These are phyloP conservation scores for Bursaphelenchus okinawaensis DNA, from an alignment of 2,888 invertebrate genomes.

Conservation along the genomic window DNA sequence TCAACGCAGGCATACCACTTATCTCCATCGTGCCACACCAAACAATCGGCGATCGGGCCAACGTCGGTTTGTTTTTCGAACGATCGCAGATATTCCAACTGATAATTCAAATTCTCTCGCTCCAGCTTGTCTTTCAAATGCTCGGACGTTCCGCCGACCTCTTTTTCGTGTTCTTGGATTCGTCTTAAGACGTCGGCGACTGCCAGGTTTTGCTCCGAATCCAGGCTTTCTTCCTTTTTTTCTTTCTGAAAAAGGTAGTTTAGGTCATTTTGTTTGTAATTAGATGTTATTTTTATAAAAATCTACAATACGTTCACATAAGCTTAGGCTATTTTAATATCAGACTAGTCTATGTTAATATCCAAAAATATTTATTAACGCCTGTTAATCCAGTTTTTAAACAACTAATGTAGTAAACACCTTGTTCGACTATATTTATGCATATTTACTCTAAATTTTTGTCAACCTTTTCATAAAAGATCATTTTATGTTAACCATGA, in stretches of 20 bases:
- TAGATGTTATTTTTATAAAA: no score
- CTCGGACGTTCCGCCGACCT: constrained; percentile 46
- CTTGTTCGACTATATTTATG: no score
- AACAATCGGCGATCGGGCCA: constrained; percentile 85
- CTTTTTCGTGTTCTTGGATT: constrained; percentile 68
- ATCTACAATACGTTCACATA: no score
- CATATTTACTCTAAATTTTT: no score
- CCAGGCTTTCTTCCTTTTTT: constrained; percentile 77
- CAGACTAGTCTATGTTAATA: no score
- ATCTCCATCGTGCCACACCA: constrained; percentile 82
- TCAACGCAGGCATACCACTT: constrained; percentile 85
- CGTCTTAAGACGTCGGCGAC: constrained; percentile 73
- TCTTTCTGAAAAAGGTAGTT: constrained; percentile 64
- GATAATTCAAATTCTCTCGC: constrained; percentile 82
- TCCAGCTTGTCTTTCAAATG: constrained; percentile 68
- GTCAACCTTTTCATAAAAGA: no score
- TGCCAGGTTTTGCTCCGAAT: constrained; percentile 73
- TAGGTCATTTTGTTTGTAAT: neutral
- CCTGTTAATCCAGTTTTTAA: no score
- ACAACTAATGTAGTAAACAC: no score
- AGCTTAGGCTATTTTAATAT: no score
- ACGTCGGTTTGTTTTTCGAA: constrained; percentile 80
- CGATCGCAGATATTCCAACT: constrained; percentile 72
- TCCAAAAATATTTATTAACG: no score
- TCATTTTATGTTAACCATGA: no score